These are phyloP conservation scores for Neolamprologus kungweensis DNA, from an alignment of 2,113 vertebrate genomes.

Conservation along the genomic window DNA sequence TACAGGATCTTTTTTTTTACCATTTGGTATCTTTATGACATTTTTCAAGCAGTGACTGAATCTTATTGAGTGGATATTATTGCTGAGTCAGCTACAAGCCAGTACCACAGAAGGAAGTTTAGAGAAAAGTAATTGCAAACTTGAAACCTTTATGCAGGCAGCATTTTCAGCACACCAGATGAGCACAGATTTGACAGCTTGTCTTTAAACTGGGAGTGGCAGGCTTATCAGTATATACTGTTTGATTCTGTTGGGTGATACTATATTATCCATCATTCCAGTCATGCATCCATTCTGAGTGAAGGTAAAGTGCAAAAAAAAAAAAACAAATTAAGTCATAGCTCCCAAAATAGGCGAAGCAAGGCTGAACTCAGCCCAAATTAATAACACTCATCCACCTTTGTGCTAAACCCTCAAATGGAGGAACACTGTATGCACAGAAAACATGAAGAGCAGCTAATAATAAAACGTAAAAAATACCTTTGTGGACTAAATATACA, in stretches of 20 bases:
- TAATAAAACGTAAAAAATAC: background rate
- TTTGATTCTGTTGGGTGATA: background rate
- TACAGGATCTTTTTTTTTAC: background rate
- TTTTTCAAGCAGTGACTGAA: background rate
- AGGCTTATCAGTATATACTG: background rate
- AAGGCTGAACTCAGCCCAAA: background rate
- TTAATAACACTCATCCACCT: background rate
- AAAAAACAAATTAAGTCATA: background rate
- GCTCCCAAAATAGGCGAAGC: background rate
- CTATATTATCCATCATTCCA: background rate
- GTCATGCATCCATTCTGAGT: background rate
- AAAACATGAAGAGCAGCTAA: background rate
- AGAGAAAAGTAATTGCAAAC: background rate
- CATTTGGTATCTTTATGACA: background rate
- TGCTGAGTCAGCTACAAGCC: background rate
- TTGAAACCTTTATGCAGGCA: background rate
- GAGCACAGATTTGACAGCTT: background rate
- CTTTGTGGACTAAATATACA: background rate
- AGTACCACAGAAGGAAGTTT: background rate
- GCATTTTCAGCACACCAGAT: background rate
- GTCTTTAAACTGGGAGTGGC: background rate
- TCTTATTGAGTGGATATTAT: background rate
- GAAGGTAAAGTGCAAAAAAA: background rate
- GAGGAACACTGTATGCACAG: background rate
- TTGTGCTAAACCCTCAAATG: background rate